These are phyloP conservation scores for Megaceryle alcyon DNA, from an alignment of 2,797 vertebrate genomes.

Conservation along the genomic window DNA sequence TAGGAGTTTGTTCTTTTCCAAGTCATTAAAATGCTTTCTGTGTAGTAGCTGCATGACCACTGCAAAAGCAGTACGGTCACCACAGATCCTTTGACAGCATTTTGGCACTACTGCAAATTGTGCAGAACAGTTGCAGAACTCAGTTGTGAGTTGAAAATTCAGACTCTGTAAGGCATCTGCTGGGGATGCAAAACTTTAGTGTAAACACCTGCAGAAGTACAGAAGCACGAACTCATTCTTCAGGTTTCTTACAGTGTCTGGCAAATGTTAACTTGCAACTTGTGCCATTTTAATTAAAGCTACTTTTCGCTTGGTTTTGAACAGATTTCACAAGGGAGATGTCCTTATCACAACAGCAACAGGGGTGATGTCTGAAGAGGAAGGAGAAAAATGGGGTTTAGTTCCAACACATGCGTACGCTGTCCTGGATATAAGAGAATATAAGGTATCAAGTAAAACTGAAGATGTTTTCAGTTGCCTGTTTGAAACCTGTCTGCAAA, in stretches of 20 bases:
- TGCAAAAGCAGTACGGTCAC: background rate
- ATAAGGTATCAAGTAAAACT: slow-evolving; percentile 84
- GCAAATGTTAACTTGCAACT: background rate
- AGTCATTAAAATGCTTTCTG: background rate
- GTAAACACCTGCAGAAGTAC: background rate
- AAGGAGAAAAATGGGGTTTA: slow-evolving; percentile 95
- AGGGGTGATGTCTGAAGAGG: slow-evolving; percentile 96
- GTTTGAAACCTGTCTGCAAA: background rate
- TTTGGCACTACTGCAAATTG: background rate
- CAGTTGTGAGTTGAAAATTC: background rate
- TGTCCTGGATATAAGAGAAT: slow-evolving; percentile 94
- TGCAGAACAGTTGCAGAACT: background rate
- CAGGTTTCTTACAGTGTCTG: background rate
- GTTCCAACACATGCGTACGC: slow-evolving; percentile 98
- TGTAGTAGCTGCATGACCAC: background rate
- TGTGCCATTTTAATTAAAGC: background rate
- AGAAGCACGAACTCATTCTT: background rate
- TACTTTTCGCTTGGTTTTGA: background rate
- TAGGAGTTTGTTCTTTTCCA: slow-evolving; percentile 44
- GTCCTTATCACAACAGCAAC: slow-evolving; percentile 97
- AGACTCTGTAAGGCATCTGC: background rate
- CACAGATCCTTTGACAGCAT: background rate
- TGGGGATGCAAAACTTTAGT: background rate
- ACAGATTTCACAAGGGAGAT: slow-evolving; percentile 95
- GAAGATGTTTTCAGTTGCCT: background rate